Conservation (phyloP, 2,888 invertebrate genomes). For the Cerastis leucographa region DNA sequence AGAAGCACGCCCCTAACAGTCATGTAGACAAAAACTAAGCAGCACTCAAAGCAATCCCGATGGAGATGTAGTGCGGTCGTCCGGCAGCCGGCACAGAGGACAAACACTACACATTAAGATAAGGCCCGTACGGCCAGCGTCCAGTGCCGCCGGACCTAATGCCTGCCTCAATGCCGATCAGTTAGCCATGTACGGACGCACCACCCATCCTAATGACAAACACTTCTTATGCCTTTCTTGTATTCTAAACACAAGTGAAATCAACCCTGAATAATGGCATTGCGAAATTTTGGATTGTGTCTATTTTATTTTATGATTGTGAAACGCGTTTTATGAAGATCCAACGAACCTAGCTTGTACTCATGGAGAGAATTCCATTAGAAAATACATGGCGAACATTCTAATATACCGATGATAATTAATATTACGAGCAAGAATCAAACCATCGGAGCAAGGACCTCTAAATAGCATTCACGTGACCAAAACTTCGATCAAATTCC, state of each 20-base stretch:
- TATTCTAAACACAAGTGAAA: conserved; percentile 51
- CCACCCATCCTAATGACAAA: conserved; percentile 42
- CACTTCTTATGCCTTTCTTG: conserved; percentile 33
- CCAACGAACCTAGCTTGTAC: conserved; percentile 8
- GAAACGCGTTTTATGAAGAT: conserved; percentile 11
- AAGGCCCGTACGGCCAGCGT: conserved; percentile 37
- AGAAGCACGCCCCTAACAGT: conserved; percentile 4
- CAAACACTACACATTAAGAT: conserved; percentile 52
- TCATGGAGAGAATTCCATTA: background rate
- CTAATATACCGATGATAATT: conserved; percentile 23
- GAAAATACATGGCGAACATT: conserved; percentile 15
- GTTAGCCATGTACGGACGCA: conserved; percentile 57
- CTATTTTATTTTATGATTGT: conserved; percentile 9
- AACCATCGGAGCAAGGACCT: conserved; percentile 45
- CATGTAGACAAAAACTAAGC: conserved; percentile 21
- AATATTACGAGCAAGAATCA: conserved; percentile 28
- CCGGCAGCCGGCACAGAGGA: conserved; percentile 14
- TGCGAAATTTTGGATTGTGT: conserved; percentile 24
- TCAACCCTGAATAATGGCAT: conserved; percentile 40
- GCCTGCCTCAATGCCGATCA: conserved; percentile 51
- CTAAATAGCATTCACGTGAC: conserved; percentile 48
- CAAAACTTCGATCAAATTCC: conserved; percentile 43
- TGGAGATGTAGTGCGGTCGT: conserved; percentile 20
- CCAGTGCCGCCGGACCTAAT: conserved; percentile 28
- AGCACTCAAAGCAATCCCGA: conserved; percentile 10